Percentiles rank a stretch among this genome's conserved stretches.
Evolutionary conservation across 2,888 invertebrate genomes (phyloP).

Genomic region (Cyclophora albipunctata): DNA sequence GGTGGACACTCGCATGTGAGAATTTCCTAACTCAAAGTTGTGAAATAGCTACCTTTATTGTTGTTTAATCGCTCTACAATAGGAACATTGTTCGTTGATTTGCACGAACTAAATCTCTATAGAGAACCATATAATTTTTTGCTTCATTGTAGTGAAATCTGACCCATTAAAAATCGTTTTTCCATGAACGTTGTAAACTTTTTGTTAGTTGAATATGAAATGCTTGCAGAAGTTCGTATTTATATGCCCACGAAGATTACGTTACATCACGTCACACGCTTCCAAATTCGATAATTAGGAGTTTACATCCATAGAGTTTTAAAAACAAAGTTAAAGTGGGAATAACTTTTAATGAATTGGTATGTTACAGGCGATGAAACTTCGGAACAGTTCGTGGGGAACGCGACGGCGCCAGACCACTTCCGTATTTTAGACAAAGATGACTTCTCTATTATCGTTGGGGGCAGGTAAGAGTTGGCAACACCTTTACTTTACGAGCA

Average conservation of each 20-base stretch:
- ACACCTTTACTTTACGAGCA: neutral
- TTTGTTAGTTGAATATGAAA: too few relatives aligned
- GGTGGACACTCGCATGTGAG: slow-evolving; percentile 44
- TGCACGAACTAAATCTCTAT: slow-evolving; percentile 26
- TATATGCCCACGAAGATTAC: neutral
- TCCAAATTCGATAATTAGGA: slow-evolving; percentile 8
- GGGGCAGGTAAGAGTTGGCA: slow-evolving; percentile 82
- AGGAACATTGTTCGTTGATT: slow-evolving; percentile 47
- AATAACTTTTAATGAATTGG: slow-evolving; percentile 39
- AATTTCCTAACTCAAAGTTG: slow-evolving; percentile 55
- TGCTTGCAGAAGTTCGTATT: too few relatives aligned
- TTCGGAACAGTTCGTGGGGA: slow-evolving; percentile 85
- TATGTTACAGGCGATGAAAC: slow-evolving; percentile 81
- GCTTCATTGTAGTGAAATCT: too few relatives aligned
- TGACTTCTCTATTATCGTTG: slow-evolving; percentile 89
- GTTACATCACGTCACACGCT: too few relatives aligned
- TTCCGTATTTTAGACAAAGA: slow-evolving; percentile 93
- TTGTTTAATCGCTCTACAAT: slow-evolving; percentile 57
- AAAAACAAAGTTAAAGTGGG: slow-evolving; percentile 13
- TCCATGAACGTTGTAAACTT: too few relatives aligned
- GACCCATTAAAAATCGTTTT: too few relatives aligned
- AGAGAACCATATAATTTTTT: too few relatives aligned
- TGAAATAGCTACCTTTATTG: slow-evolving; percentile 56
- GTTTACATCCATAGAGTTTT: slow-evolving; percentile 16
- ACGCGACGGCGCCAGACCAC: slow-evolving; percentile 86